Base-by-base conservation (phyloP, 2,113 vertebrate genomes). In the Anser cygnoides region DNA sequence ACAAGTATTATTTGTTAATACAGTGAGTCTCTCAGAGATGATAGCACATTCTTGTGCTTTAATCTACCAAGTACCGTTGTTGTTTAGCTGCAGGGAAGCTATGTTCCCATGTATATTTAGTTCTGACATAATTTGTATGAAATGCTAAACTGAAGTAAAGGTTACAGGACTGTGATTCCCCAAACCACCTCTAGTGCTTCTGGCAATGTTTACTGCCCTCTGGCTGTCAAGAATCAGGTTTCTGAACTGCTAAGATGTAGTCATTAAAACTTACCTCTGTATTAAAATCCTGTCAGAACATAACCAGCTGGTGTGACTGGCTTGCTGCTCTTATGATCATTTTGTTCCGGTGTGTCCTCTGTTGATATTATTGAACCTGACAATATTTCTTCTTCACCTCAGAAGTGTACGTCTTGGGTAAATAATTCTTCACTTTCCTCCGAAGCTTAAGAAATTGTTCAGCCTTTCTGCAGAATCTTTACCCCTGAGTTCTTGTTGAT, bases 201-300 rank as follows among this genome's bases (percentile, higher is more conserved):
- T 92, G 72, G 72, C 85, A 78, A 50, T 72, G 92, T 87, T 90
- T 92, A 84, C 72, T 96, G 46, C 33, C 55, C 68, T 81, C 83
- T 86, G 57, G 61, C 80, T 88, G 46, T 84, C 57, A 79, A 57
- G 68, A 70, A 74, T 84, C 33, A 31, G 37, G 76, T 88, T 19
- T 72, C 52, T 61, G 33, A 90, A 59, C 65, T 81, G 72, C 55
- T 61, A 86, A 78, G 12, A 81, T 78, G 41, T 16, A 70, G 50
- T 63, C 55, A 76, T 76, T 93, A 70, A 75, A 82, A 72, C 22
- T 63, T 92, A 57, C 8, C 18, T 25, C 33, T 54, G 20, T 63
- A 63, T 84, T 93, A 84, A 87, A 95, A 77, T 61, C 52, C 61
- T 89, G 39, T 87, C 66, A 75, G 52, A 68, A 44, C 4, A 14